Base-by-base conservation (phyloP, 2,113 vertebrate species). In the Salvelinus fontinalis region DNA sequence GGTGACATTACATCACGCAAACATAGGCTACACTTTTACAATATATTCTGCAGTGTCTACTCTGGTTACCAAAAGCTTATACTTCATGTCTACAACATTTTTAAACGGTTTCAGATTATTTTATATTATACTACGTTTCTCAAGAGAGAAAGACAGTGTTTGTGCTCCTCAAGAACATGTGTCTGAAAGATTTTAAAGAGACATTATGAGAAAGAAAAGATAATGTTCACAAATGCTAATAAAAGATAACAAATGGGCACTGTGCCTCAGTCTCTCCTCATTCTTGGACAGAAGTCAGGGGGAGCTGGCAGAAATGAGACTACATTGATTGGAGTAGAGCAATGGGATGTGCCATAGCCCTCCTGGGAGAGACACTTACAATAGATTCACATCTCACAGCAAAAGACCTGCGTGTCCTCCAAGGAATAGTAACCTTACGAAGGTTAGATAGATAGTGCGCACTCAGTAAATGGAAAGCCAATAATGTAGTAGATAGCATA, bases 321-420 rank as follows among this genome's bases (percentile, higher is more conserved):
- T 31, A 44, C 18, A 24, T 22, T 26, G 24, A 67, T 67, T 75
- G 57, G 67, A 83, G 66, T 51, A 69, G 59, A 65, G 78, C 79
- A 69, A 70, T 73, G 24, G 71, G 70, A 78, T 16, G 27, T 68
- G 67, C 70, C 22, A 71, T 66, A 62, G 9, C 69, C 69, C 80
- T 83, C 81, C 76, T 71, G 79, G 84, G 86, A 86, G 86, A 85
- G 88, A 7, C 68, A 70, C 81, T 83, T 81, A 88, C 88, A 87
- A 80, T 89, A 89, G 88, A 80, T 75, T 73, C 62, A 67, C 72
- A 70, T 76, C 79, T 85, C 49, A 7, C 76, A 76, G 80, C 77
- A 80, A 69, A 75, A 84, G 77, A 74, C 59, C 71, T 81, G 80
- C 80, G 70, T 78, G 65, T 86, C 82, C 87, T 85, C 75, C 34